Base-by-base conservation (phyloP, 1,140 invertebrate species). In the Apocrypta bakeri region DNA sequence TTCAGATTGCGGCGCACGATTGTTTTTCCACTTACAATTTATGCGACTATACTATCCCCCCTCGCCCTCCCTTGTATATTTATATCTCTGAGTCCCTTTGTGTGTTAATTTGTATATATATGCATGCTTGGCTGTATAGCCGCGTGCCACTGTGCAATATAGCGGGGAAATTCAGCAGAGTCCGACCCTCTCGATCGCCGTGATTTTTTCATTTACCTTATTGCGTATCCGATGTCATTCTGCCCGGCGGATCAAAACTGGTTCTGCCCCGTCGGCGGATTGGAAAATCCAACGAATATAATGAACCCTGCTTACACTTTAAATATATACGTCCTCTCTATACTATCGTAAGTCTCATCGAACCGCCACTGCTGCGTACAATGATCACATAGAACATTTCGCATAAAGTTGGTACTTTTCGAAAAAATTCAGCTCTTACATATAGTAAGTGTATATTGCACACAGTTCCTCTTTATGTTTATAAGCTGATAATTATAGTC, bases 81-180 rank as follows among this genome's bases (percentile, higher is more conserved):
- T 91, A 92, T 91, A 91, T 88, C 88, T 87, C 83, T 81, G 82
- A 85, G 81, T 85, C 2, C 90, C 89, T 92, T 92, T 92, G 91
- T 92, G 90, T 92, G 91, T 92, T 91, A 92, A 92, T 92, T 92
- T 89, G 89, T 90, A 88, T 86, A 85, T 85, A 85, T 84, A 82
- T 81, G 79, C 71, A 2, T 37, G 33, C 33, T 2, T 9, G 33
- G 33, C 33, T 4, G 33, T 37, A 81, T 81, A 87, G 85, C 83
- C 83, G 86, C 85, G 86, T 86, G 84, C 82, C 85, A 81, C 84
- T 77, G 83, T 2, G 63, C 69, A 80, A 83, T 86, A 79, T 76
- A 81, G 63, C 82, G 82, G 82, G 73, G 84, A 86, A 86, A 81
- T 84, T 79, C 79, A 74, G 84, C 42, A 64, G 84, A 80, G n/a